These are phyloP conservation scores for Fragum fragum DNA, from an alignment of 2,888 invertebrate species.

Conservation along the genomic window DNA sequence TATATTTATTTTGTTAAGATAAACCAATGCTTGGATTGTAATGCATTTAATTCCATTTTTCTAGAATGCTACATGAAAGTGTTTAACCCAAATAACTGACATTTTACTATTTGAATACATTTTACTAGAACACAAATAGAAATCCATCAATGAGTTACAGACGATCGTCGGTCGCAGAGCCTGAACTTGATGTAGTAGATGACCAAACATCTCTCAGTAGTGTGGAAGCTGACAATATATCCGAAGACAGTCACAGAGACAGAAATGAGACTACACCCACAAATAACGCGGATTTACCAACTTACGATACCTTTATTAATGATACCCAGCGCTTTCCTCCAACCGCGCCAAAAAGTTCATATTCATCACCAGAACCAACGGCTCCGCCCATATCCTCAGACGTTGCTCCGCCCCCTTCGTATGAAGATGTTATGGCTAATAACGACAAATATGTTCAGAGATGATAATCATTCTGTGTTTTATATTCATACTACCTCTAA, in stretches of 20 bases:
- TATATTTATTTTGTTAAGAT: no score
- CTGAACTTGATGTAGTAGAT: background rate
- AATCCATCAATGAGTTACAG: background rate
- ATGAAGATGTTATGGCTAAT: slow-evolving; percentile 28
- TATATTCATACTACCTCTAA: no score
- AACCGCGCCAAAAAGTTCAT: background rate
- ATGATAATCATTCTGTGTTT: no score
- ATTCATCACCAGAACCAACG: background rate
- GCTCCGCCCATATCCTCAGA: slow-evolving; percentile 8
- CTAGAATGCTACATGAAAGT: no score
- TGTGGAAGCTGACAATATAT: background rate
- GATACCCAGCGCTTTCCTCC: slow-evolving; percentile 4
- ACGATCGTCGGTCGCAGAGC: background rate
- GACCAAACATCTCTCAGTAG: background rate
- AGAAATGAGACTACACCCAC: background rate
- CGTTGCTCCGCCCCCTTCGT: slow-evolving; percentile 9
- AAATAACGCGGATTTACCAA: background rate
- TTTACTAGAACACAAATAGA: no score
- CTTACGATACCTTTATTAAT: background rate
- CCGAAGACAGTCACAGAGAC: background rate
- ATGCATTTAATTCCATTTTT: no score
- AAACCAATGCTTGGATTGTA: no score
- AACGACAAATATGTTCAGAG: slow-evolving; percentile 14
- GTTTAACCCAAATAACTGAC: no score
- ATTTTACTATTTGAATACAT: no score